Evolutionary conservation across 2,888 invertebrate species (phyloP).

Genomic region (Xylota segnis): DNA sequence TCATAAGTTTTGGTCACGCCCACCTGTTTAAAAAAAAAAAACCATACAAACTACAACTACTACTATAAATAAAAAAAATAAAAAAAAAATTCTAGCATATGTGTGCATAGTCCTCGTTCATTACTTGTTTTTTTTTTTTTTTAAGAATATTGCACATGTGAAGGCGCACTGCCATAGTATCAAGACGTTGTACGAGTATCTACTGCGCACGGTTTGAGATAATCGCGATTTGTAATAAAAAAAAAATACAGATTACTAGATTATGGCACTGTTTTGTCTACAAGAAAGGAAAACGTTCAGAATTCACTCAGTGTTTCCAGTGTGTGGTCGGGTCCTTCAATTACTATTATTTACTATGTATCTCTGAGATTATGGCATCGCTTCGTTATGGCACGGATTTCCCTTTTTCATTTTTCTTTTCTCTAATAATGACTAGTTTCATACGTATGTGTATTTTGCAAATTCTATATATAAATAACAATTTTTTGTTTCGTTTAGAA

Average conservation of each 20-base stretch:
- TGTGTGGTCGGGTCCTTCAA: slow-evolving; percentile 41
- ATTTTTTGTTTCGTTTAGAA: slow-evolving; percentile 19
- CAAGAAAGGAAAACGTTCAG: slow-evolving; percentile 60
- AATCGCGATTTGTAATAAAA: not conserved
- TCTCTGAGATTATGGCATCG: slow-evolving; percentile 76
- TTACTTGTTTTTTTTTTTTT: too few relatives aligned
- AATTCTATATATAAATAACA: slow-evolving; percentile 58
- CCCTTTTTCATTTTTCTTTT: slow-evolving; percentile 24
- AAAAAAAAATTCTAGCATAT: slow-evolving; percentile 33
- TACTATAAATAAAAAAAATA: not conserved
- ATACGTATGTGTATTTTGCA: slow-evolving; percentile 69
- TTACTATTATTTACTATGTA: slow-evolving; percentile 31
- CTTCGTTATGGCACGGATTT: slow-evolving; percentile 73
- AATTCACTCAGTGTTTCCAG: slow-evolving; percentile 63
- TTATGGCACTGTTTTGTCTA: slow-evolving; percentile 76
- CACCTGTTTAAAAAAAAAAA: slow-evolving; percentile 39
- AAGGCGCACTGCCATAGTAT: slow-evolving; percentile 70
- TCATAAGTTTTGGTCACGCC: slow-evolving; percentile 74
- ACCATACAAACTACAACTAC: slow-evolving; percentile 24
- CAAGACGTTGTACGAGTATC: slow-evolving; percentile 29
- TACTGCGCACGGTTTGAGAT: slow-evolving; percentile 32
- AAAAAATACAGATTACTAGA: too few relatives aligned
- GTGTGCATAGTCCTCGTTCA: slow-evolving; percentile 35
- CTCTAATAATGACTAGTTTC: slow-evolving; percentile 75
- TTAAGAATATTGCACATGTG: slow-evolving; percentile 72